Evolutionary conservation across 2,888 invertebrate species (phyloP).

Genomic region (Lydus trimaculatus): DNA sequence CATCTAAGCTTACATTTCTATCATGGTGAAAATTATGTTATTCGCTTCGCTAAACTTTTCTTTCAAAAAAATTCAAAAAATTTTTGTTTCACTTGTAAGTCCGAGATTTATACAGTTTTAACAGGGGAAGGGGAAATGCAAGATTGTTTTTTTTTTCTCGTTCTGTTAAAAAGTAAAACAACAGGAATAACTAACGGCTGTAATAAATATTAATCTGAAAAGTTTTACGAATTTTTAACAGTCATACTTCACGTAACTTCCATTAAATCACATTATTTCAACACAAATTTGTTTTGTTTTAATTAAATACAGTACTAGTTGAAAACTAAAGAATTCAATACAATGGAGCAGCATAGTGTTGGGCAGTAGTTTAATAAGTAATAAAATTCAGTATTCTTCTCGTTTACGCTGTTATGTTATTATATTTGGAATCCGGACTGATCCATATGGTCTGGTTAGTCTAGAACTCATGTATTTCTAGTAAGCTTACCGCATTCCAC

Average conservation of each 20-base stretch:
- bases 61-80: constrained; percentile 23
- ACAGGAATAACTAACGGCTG: not conserved
- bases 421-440: constrained; percentile 22
- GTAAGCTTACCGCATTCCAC: constrained; percentile 16
- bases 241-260: not conserved
- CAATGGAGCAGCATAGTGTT: constrained; percentile 11
- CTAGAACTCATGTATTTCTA: constrained; percentile 1
- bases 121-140: constrained; percentile 30
- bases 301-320: not conserved
- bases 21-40: constrained; percentile 39
- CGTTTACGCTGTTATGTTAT: constrained; percentile 22
- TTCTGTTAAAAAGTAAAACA: not conserved
- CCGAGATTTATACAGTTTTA: constrained; percentile 32
- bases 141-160: constrained; percentile 16
- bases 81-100: constrained; percentile 31
- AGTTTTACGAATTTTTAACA: constrained; percentile 2
- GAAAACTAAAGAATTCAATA: not conserved
- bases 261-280: not conserved
- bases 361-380: constrained; percentile 12
- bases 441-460: constrained; percentile 16
- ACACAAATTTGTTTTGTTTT: not conserved
- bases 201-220: not conserved
- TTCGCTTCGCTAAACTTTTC: constrained; percentile 30
- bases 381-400: constrained; percentile 20
- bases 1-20: constrained; percentile 39